Evolutionary conservation across 2,888 invertebrate genomes (phyloP).

Genomic region (Torymus auratus): DNA sequence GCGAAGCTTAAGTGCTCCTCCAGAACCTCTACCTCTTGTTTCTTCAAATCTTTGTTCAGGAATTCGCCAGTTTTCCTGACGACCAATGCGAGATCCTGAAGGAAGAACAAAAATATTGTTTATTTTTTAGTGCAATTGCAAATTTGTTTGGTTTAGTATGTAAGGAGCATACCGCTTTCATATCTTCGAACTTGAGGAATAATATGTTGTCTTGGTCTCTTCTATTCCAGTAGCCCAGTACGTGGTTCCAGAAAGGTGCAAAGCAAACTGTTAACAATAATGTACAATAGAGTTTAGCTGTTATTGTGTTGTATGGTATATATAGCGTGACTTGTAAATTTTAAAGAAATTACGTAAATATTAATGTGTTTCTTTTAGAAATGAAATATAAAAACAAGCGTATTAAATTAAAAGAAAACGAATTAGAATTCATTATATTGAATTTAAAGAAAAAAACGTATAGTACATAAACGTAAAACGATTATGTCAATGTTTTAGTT

Average conservation of each 20-base stretch:
- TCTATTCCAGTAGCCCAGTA: constrained; percentile 66
- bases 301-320: too few species aligned
- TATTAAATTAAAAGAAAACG: too few species aligned
- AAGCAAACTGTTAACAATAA: constrained; percentile 60
- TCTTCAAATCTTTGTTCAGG: constrained; percentile 76
- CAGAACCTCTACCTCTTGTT: constrained; percentile 77
- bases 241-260: constrained; percentile 69
- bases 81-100: constrained; percentile 77
- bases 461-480: too few species aligned
- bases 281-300: too few species aligned
- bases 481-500: too few species aligned
- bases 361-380: too few species aligned
- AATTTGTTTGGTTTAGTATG: too few species aligned
- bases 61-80: constrained; percentile 79
- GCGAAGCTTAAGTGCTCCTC: constrained; percentile 80
- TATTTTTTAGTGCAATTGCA: neutral
- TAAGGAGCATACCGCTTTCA: constrained; percentile 66
- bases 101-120: neutral
- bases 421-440: too few species aligned
- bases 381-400: too few species aligned
- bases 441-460: too few species aligned
- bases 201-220: constrained; percentile 63
- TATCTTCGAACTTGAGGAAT: constrained; percentile 70
- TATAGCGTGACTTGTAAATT: too few species aligned
- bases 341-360: too few species aligned